These are phyloP conservation scores for Wasmannia auropunctata DNA, from an alignment of 1,140 invertebrate species.

Conservation along the genomic window DNA sequence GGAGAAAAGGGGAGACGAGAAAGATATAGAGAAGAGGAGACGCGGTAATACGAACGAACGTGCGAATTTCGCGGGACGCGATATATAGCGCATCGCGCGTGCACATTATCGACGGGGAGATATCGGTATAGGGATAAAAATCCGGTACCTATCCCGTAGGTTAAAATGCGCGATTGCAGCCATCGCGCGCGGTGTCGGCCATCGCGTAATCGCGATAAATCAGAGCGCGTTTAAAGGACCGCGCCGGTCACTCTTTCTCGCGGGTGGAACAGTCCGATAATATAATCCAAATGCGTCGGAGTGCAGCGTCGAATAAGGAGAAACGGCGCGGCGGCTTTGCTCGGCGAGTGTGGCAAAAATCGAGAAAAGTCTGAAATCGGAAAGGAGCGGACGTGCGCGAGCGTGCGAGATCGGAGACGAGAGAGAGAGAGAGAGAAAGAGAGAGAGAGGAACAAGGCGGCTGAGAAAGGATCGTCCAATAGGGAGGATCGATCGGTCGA, in stretches of 20 bases:
- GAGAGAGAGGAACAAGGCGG: conserved; percentile 6
- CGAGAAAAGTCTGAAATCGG: conserved; percentile 49
- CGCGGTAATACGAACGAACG: no score
- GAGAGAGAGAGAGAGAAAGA: no score
- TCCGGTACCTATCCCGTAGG: no score
- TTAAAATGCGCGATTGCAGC: neutral
- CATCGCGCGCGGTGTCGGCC: neutral
- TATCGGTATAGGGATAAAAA: no score
- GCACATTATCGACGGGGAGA: neutral
- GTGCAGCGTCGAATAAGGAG: conserved; percentile 39
- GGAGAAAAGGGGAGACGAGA: conserved; percentile 2
- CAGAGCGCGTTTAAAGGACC: neutral
- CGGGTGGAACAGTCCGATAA: conserved; percentile 10
- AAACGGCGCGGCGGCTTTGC: conserved; percentile 23
- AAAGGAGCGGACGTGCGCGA: conserved; percentile 1
- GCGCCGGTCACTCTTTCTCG: conserved; percentile 1
- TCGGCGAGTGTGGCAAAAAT: conserved; percentile 44
- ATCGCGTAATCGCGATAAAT: conserved; percentile 32
- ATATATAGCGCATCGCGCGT: no score
- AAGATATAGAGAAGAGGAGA: neutral
- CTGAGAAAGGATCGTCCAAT: conserved; percentile 67
- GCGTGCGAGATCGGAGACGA: conserved; percentile 5
- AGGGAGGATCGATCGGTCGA: conserved; percentile 58
- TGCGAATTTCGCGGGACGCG: no score
- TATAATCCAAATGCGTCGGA: neutral